phyloP scores from a whole-genome alignment of 1,140 invertebrate genomes.

The Brachionus calyciflorus region DNA sequence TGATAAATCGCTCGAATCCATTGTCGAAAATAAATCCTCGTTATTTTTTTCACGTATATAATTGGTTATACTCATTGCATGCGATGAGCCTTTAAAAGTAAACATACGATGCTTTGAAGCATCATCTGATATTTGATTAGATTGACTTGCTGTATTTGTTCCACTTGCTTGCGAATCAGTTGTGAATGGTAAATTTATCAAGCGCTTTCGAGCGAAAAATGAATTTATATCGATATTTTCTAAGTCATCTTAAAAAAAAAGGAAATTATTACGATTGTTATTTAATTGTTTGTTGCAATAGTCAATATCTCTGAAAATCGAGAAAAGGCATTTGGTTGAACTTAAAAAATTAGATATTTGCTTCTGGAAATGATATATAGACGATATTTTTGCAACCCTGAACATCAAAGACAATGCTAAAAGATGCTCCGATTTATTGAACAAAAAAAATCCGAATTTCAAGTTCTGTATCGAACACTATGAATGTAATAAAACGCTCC shows the following conservation, averaged over 20 bases:
- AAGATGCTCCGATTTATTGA: too few species aligned
- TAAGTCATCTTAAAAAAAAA: background rate
- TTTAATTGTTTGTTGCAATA: too few species aligned
- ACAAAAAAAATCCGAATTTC: too few species aligned
- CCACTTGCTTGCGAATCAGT: background rate
- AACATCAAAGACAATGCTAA: too few species aligned
- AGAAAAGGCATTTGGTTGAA: too few species aligned
- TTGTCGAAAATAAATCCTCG: conserved; percentile 20
- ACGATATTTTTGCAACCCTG: too few species aligned
- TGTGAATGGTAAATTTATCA: conserved; percentile 23
- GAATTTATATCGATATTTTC: conserved; percentile 37
- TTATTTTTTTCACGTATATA: conserved; percentile 40
- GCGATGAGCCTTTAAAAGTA: conserved; percentile 26
- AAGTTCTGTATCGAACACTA: too few species aligned
- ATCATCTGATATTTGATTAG: background rate
- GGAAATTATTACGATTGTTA: too few species aligned
- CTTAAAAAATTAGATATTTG: too few species aligned
- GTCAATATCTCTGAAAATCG: too few species aligned
- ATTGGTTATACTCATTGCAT: conserved; percentile 40
- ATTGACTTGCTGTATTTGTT: background rate
- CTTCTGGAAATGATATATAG: too few species aligned
- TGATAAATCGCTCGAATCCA: background rate
- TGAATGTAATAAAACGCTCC: too few species aligned
- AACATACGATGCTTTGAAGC: conserved; percentile 12
- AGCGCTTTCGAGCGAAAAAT: conserved; percentile 25